Conservation (phyloP, 2,888 invertebrate genomes). For the Eupithecia abbreviata region DNA sequence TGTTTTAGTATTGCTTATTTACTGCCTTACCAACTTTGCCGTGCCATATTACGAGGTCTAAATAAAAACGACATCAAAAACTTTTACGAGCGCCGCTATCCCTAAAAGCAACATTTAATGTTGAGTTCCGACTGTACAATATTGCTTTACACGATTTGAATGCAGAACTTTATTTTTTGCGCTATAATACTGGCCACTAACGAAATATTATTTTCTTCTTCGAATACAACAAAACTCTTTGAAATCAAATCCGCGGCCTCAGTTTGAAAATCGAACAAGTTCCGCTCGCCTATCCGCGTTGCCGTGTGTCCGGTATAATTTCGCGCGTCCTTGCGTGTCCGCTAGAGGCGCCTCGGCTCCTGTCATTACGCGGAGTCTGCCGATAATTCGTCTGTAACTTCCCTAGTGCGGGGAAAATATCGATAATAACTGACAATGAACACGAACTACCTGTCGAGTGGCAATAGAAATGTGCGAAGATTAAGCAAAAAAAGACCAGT, state of each 20-base stretch:
- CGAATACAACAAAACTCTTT: background rate
- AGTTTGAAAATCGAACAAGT: constrained; percentile 14
- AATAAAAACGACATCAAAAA: background rate
- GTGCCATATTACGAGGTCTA: background rate
- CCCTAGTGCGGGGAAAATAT: constrained; percentile 31
- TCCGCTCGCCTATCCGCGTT: constrained; percentile 28
- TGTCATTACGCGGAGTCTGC: constrained; percentile 74
- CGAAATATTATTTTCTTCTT: background rate
- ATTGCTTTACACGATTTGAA: background rate
- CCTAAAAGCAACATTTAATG: background rate
- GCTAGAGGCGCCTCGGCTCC: constrained; percentile 55
- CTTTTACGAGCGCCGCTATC: background rate
- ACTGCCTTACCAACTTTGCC: background rate
- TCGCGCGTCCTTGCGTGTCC: constrained; percentile 74
- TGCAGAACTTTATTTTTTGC: background rate
- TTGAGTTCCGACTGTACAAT: background rate
- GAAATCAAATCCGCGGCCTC: background rate
- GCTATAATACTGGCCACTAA: background rate
- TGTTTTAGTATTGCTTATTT: background rate
- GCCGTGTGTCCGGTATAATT: constrained; percentile 63
- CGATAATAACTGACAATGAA: constrained; percentile 20
- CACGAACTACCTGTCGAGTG: background rate
- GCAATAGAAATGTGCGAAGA: background rate
- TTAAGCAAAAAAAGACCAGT: background rate
- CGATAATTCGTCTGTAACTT: constrained; percentile 72